These are phyloP conservation scores for Hiodon tergisus DNA, from an alignment of 2,113 vertebrate species.

Conservation along the genomic window DNA sequence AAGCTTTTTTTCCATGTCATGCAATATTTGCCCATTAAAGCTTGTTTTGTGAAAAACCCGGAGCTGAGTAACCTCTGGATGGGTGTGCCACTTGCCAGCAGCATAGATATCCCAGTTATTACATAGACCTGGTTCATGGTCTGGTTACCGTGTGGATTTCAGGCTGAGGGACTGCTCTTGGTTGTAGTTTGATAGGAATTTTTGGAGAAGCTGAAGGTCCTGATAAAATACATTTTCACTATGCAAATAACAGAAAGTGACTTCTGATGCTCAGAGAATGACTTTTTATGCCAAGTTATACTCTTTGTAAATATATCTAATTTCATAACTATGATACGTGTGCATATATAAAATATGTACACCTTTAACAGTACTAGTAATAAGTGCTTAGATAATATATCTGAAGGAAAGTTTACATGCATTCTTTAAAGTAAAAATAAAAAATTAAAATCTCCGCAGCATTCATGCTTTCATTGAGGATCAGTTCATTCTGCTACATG, in stretches of 20 bases:
- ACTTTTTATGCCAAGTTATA: constrained; percentile 19
- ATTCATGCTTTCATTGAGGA: too few species aligned
- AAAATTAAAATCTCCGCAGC: too few species aligned
- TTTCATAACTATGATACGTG: constrained; percentile 27
- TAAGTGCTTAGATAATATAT: constrained; percentile 23
- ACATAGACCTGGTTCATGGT: too few species aligned
- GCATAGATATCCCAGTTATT: too few species aligned
- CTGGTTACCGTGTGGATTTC: background rate
- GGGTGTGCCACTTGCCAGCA: too few species aligned
- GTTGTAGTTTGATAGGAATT: background rate
- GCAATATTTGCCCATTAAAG: too few species aligned
- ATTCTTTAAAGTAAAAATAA: too few species aligned
- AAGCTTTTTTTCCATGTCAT: too few species aligned
- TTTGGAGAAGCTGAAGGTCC: too few species aligned
- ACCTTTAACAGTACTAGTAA: constrained; percentile 32
- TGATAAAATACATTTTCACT: constrained; percentile 28
- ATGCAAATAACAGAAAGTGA: constrained; percentile 18
- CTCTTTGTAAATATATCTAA: background rate
- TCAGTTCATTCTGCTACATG: constrained; percentile 41
- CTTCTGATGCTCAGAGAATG: constrained; percentile 26
- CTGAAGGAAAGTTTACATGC: too few species aligned
- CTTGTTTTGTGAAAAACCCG: too few species aligned
- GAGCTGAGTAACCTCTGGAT: too few species aligned
- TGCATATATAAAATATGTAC: constrained; percentile 35
- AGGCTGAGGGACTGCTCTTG: background rate